phyloP scores from a whole-genome alignment of 2,888 invertebrate genomes.

The Liopterus haemorrhoidalis region DNA sequence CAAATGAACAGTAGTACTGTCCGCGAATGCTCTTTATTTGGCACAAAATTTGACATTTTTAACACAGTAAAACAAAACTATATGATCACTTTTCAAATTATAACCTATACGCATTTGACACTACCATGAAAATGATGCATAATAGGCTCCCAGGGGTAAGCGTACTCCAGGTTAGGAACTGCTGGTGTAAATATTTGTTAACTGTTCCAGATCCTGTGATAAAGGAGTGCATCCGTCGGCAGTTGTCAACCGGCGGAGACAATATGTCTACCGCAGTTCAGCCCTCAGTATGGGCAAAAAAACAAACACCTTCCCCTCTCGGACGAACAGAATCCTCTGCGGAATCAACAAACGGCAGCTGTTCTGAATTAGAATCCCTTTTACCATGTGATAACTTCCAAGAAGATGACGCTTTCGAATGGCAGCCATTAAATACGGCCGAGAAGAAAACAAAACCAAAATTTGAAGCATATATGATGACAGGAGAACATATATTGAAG shows the following conservation, averaged over 20 bases:
- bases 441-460: slow-evolving; percentile 49
- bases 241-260: slow-evolving; percentile 51
- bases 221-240: slow-evolving; percentile 71
- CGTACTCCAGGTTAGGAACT: too few relatives aligned
- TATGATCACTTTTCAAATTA: too few relatives aligned
- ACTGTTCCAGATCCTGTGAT: slow-evolving; percentile 70
- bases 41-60: not conserved
- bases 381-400: slow-evolving; percentile 37
- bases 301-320: slow-evolving; percentile 36
- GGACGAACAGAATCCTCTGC: slow-evolving; percentile 30
- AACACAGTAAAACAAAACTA: too few relatives aligned
- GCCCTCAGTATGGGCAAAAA: slow-evolving; percentile 46
- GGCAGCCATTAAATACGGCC: slow-evolving; percentile 50
- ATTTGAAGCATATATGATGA: slow-evolving; percentile 96
- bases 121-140: too few relatives aligned
- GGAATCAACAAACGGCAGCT: slow-evolving; percentile 54
- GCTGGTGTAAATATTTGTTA: slow-evolving; percentile 1
- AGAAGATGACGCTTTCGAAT: slow-evolving; percentile 49
- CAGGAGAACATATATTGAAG: slow-evolving; percentile 91
- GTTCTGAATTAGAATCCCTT: slow-evolving; percentile 48
- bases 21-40: too few relatives aligned
- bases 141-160: too few relatives aligned
- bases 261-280: slow-evolving; percentile 48
- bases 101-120: too few relatives aligned
- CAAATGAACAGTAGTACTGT: too few relatives aligned